Conservation (phyloP, 2,797 vertebrate species). For the Sebastes trivittatus region DNA sequence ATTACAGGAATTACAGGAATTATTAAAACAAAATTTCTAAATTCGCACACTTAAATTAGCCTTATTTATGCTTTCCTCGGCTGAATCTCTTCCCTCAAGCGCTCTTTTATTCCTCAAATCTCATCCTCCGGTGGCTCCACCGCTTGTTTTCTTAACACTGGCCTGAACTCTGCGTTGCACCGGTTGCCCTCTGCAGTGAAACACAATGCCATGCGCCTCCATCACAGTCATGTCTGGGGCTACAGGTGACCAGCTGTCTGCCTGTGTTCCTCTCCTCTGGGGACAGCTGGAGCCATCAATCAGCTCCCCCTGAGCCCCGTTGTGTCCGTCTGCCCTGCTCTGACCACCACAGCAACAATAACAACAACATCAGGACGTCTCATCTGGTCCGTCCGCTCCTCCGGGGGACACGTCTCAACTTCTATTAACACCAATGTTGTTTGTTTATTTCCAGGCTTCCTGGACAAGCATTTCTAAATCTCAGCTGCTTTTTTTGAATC, state of each 20-base stretch:
- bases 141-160: constrained; percentile 42
- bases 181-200: constrained; percentile 74
- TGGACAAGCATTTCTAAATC: not conserved
- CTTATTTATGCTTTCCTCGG: not conserved
- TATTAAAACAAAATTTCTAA: too few species aligned
- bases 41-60: not conserved
- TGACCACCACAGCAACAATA: constrained; percentile 51
- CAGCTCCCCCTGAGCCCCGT: constrained; percentile 60
- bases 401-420: constrained; percentile 30
- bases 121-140: not conserved
- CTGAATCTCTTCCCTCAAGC: constrained; percentile 34
- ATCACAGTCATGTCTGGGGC: constrained; percentile 72
- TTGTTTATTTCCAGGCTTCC: constrained; percentile 22
- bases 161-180: constrained; percentile 63
- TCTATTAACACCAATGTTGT: not conserved
- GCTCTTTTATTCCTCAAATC: constrained; percentile 28
- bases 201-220: constrained; percentile 72
- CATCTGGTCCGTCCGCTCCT: constrained; percentile 45
- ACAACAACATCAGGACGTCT: constrained; percentile 18
- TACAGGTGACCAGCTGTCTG: constrained; percentile 86
- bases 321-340: constrained; percentile 54
- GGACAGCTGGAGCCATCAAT: constrained; percentile 85
- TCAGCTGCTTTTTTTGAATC: not conserved
- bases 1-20: too few species aligned
- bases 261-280: constrained; percentile 77